Conservation (phyloP, 1,140 invertebrate genomes). For the Drosophila tristis region DNA sequence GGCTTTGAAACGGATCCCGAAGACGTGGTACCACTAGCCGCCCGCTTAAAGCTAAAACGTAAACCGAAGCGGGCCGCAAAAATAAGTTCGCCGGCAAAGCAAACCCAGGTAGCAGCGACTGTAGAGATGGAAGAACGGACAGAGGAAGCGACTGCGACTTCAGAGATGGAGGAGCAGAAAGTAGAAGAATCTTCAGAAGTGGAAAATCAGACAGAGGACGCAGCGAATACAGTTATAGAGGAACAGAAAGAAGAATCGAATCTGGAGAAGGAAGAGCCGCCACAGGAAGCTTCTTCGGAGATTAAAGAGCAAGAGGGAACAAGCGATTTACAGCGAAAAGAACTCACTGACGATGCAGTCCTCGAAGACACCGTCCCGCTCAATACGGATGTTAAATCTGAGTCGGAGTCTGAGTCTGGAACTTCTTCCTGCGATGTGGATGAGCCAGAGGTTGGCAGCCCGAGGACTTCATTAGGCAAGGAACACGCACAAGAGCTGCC, state of each 20-base stretch:
- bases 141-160: neutral
- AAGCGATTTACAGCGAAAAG: neutral
- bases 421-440: neutral
- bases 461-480: neutral
- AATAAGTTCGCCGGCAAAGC: neutral
- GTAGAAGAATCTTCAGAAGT: neutral
- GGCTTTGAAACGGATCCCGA: conserved; percentile 69
- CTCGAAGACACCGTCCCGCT: too few relatives aligned
- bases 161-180: neutral
- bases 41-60: conserved; percentile 52
- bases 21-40: conserved; percentile 18
- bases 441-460: neutral
- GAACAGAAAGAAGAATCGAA: too few relatives aligned
- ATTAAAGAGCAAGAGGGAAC: neutral
- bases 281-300: neutral
- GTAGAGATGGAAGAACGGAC: neutral
- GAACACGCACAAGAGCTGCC: neutral
- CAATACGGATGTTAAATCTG: conserved; percentile 9
- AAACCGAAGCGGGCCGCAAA: conserved; percentile 57
- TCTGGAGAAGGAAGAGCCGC: neutral
- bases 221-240: too few relatives aligned
- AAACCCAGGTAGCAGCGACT: conserved; percentile 7
- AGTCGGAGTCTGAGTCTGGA: conserved; percentile 21
- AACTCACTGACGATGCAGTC: neutral
- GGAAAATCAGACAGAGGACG: neutral